Evolutionary conservation across 1,140 invertebrate species (phyloP).

Genomic region (Pseudachorutes palmiensis): DNA sequence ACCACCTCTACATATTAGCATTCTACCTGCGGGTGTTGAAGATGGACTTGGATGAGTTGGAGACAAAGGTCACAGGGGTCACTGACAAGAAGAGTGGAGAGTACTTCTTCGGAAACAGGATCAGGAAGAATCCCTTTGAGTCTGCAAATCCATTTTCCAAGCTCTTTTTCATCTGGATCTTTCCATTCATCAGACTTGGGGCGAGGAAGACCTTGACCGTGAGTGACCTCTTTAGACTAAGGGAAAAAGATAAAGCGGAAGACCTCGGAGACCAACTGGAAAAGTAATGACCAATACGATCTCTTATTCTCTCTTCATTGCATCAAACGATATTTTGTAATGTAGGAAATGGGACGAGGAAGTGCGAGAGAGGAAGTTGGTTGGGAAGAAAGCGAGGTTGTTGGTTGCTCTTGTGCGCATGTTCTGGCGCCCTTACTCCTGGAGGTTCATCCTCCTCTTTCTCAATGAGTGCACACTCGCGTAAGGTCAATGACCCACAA

Average conservation of each 20-base stretch:
- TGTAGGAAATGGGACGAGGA: conserved; percentile 47
- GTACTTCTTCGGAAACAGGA: background rate
- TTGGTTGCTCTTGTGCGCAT: conserved; percentile 44
- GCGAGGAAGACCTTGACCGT: conserved; percentile 10
- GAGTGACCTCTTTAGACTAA: conserved; percentile 25
- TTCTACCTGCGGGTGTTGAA: background rate
- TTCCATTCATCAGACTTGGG: conserved; percentile 28
- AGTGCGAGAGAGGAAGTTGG: conserved; percentile 40
- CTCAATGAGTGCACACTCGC: background rate
- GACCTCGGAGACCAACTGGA: conserved; percentile 16
- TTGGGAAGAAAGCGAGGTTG: conserved; percentile 43
- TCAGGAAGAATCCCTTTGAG: background rate
- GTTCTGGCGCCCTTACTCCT: conserved; percentile 41
- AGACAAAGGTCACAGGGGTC: too few relatives aligned
- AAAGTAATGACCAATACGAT: conserved; percentile 8
- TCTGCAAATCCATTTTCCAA: conserved; percentile 27
- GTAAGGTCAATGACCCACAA: too few relatives aligned
- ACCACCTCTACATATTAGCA: background rate
- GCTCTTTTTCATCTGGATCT: conserved; percentile 32
- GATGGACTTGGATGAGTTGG: background rate
- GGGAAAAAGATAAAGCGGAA: conserved; percentile 21
- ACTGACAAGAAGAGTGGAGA: background rate
- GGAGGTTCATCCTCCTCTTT: background rate
- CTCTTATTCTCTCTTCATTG: background rate
- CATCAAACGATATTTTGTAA: background rate